These are phyloP conservation scores for Corythoichthys haematopterus DNA, from an alignment of 2,113 vertebrate genomes.

Conservation along the genomic window DNA sequence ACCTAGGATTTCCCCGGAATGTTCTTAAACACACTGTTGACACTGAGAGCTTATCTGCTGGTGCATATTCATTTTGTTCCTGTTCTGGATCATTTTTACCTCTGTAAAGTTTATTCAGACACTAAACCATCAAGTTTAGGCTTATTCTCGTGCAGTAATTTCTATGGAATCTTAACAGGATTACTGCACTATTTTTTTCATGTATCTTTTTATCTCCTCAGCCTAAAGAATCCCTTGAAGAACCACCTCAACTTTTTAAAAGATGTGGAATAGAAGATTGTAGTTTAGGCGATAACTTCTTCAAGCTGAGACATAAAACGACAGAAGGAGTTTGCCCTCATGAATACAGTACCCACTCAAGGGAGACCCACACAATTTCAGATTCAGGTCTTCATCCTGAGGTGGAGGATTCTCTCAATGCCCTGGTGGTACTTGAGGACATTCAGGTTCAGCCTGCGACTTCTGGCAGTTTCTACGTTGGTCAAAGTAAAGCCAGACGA, in stretches of 20 bases:
- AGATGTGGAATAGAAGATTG: constrained; percentile 60
- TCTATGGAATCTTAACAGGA: not conserved
- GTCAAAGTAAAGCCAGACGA: constrained; percentile 58
- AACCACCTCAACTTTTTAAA: constrained; percentile 58
- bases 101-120: not conserved
- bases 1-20: not conserved
- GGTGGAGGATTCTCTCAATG: constrained; percentile 66
- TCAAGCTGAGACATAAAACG: constrained; percentile 51
- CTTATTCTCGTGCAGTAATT: not conserved
- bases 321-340: constrained; percentile 53
- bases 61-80: too few relatives aligned
- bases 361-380: constrained; percentile 71
- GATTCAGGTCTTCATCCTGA: constrained; percentile 64
- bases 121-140: not conserved
- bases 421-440: constrained; percentile 58
- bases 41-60: too few relatives aligned
- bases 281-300: constrained; percentile 48
- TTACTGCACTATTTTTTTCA: not conserved
- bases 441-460: constrained; percentile 5
- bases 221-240: constrained; percentile 72
- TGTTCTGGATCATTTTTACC: not conserved
- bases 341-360: constrained; percentile 68
- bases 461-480: constrained; percentile 17
- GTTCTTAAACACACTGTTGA: too few relatives aligned
- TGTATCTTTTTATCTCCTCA: constrained; percentile 36